A percentile compares a stretch with the other conserved stretches of the same genome.
Evolutionary conservation across 1,140 invertebrate genomes (phyloP).

Genomic region (Lepidurus couesii): DNA sequence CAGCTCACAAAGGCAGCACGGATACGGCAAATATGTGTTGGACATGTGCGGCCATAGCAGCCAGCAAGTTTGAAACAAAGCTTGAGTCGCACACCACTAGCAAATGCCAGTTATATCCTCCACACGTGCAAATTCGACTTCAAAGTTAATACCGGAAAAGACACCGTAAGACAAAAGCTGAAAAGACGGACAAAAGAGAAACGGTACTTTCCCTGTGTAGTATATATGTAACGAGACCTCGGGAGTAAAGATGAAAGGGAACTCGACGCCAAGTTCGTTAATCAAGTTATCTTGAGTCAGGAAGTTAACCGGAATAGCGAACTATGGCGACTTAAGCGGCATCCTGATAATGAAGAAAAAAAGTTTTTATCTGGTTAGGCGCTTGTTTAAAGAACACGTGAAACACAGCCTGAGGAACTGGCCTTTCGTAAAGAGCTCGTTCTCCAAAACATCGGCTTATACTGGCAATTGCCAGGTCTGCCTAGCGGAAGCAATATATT

Average conservation of each 20-base stretch:
- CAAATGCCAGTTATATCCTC: not conserved
- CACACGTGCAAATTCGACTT: not conserved
- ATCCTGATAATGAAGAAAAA: not conserved
- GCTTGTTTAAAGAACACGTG: not conserved
- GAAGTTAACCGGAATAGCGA: not conserved
- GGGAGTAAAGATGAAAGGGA: not conserved
- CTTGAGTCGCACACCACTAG: not conserved
- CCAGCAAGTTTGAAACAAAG: not conserved
- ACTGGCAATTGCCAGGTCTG: not conserved
- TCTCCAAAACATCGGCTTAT: not conserved
- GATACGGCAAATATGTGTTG: not conserved
- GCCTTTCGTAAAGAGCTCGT: not conserved
- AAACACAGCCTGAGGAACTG: not conserved
- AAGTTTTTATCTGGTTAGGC: not conserved
- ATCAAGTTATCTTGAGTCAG: conserved; percentile 10
- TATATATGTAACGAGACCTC: not conserved
- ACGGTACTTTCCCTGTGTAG: not conserved
- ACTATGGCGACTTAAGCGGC: not conserved
- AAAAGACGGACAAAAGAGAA: not conserved
- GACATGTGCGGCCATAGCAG: not conserved
- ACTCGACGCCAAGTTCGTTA: conserved; percentile 3
- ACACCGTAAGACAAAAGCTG: not conserved
- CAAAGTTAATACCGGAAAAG: not conserved
- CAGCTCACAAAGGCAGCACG: not conserved
- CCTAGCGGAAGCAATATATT: conserved; percentile 11